Evolutionary conservation across 2,888 invertebrate species (phyloP).

Genomic region (Megamerina dolium): DNA sequence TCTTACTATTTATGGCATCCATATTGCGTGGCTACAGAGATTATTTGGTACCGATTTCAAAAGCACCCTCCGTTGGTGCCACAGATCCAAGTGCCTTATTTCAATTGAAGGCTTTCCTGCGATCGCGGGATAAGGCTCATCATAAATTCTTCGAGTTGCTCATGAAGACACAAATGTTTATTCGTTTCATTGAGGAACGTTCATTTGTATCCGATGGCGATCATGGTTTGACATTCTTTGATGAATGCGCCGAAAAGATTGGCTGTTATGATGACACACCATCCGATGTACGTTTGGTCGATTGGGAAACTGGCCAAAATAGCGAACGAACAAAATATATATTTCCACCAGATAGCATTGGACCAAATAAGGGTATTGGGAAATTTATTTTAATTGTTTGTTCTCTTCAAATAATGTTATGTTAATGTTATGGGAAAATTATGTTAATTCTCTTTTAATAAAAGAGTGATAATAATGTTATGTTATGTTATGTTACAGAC

Average conservation of each 20-base stretch:
- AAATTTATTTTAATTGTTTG: background rate
- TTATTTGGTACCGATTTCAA: constrained; percentile 85
- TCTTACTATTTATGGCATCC: constrained; percentile 89
- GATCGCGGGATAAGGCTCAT: constrained; percentile 82
- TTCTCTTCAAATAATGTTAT: background rate
- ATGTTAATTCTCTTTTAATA: no score
- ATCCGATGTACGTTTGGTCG: constrained; percentile 64
- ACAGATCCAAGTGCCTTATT: constrained; percentile 94
- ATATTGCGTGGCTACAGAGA: constrained; percentile 85
- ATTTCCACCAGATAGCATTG: constrained; percentile 76
- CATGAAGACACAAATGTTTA: constrained; percentile 95
- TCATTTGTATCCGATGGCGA: constrained; percentile 98
- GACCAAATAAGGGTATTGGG: constrained; percentile 20
- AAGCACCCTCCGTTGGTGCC: constrained; percentile 86
- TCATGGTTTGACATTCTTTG: constrained; percentile 91
- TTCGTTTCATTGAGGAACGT: constrained; percentile 95
- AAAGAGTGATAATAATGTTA: background rate
- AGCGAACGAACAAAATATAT: constrained; percentile 93
- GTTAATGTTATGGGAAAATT: no score
- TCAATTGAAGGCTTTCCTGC: constrained; percentile 83
- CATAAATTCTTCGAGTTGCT: constrained; percentile 83
- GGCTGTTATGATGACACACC: constrained; percentile 53
- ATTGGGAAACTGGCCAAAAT: constrained; percentile 69
- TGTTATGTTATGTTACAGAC: constrained; percentile 19
- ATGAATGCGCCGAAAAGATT: constrained; percentile 88